Base-by-base conservation (phyloP, 2,797 vertebrate species). In the Halcyon chelicuti region DNA sequence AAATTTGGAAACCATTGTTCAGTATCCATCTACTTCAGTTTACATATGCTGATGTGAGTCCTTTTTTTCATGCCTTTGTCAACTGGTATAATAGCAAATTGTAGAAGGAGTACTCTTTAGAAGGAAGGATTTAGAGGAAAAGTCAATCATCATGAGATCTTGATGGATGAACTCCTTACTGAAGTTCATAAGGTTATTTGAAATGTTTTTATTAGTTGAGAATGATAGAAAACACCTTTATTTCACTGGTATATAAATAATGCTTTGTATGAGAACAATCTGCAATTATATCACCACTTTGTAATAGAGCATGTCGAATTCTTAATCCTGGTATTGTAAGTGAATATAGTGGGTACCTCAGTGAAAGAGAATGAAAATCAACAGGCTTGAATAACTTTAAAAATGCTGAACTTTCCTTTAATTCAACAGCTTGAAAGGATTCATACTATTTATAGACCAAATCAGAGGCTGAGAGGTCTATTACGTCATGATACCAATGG, bases 251-350 rank as follows among this genome's bases (percentile, higher is more conserved):
- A 46, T 71, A 68, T 77, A 73, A 94, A 82, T 57, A 93, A 66
- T 28, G 4, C 11, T 72, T 95, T 81, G 20, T 65, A 70, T 9
- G 8, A 79, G 14, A 61, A 81, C 63, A 75, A 85, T 57, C 16
- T 66, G 80, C n/a, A 72, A 76, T 83, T 49, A 42, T 46, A 70
- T 46, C 29, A 49, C 33, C n/a, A 44, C 57, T 78, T 71, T 19
- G 26, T 67, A 90, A 86, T 2, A 86, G 73, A 85, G 35, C 0
- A 0, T 84, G 73, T 90, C 2, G 0, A 88, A 96, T 72, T 52
- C 40, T 93, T 95, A 93, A 88, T 94, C 82, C 26, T 21, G 19
- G n/a, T 82, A 88, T 78, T 75, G n/a, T 85, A 46, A 91, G 28
- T 39, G 37, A 88, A 85, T 92, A 52, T 58, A 62, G 58, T 3